Conservation (phyloP, 2,797 vertebrate genomes). For the Sebastes umbrosus region DNA sequence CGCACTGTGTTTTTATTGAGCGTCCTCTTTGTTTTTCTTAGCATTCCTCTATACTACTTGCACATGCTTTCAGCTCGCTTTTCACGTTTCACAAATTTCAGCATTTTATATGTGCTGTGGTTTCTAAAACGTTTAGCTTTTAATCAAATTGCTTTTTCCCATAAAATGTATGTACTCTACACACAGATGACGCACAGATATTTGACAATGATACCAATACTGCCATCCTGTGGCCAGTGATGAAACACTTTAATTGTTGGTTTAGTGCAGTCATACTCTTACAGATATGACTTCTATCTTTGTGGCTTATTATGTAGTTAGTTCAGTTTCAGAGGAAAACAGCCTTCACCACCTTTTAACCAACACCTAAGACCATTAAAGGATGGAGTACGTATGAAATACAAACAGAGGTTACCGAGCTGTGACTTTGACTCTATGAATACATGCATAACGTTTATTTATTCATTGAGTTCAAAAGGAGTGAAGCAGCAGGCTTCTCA, state of each 20-base stretch:
- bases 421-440: not conserved
- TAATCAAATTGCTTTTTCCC: not conserved
- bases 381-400: not conserved
- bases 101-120: not conserved
- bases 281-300: not conserved
- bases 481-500: not conserved
- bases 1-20: not conserved
- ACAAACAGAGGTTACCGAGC: not conserved
- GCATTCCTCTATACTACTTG: not conserved
- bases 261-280: not conserved
- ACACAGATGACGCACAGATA: not conserved
- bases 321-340: not conserved
- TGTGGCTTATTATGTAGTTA: not conserved
- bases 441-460: not conserved
- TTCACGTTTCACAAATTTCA: not conserved
- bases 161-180: not conserved
- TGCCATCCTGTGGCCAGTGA: slow-evolving; percentile 17
- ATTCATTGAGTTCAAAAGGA: not conserved
- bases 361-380: not conserved
- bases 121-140: not conserved
- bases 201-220: not conserved
- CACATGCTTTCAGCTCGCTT: not conserved
- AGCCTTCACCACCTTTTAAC: not conserved
- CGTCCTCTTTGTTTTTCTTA: not conserved
- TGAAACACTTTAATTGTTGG: not conserved